A percentile compares a stretch with the other conserved stretches of the same genome.
These are phyloP conservation scores for Acanthococcus lagerstroemiae DNA, from an alignment of 2,888 invertebrate genomes.

Conservation along the genomic window DNA sequence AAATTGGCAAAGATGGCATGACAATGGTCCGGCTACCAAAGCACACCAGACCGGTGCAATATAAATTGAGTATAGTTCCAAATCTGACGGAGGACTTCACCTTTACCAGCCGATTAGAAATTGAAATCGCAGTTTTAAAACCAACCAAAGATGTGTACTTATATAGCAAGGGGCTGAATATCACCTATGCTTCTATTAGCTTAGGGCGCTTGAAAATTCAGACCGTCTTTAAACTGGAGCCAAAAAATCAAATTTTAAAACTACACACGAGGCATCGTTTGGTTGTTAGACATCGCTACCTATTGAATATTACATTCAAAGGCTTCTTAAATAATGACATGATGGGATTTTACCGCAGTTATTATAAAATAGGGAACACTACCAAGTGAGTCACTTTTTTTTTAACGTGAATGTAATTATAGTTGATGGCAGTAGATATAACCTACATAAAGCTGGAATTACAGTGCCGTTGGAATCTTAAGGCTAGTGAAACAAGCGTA, in stretches of 20 bases:
- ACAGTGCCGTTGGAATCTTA: too few relatives aligned
- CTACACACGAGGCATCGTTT: neutral
- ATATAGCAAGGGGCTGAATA: neutral
- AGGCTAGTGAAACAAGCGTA: too few relatives aligned
- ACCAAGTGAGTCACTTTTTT: constrained; percentile 29
- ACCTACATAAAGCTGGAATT: too few relatives aligned
- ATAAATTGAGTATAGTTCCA: constrained; percentile 12
- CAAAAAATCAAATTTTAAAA: neutral
- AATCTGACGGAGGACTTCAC: constrained; percentile 2
- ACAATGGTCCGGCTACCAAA: neutral
- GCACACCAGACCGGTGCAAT: neutral
- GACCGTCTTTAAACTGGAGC: neutral
- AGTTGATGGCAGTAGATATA: too few relatives aligned
- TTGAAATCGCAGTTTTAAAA: neutral
- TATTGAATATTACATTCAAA: constrained; percentile 14
- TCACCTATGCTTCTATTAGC: neutral
- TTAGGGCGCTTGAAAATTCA: neutral
- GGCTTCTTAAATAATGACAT: constrained; percentile 31
- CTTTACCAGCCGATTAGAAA: constrained; percentile 2
- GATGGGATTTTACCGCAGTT: constrained; percentile 34
- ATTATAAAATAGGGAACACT: constrained; percentile 9
- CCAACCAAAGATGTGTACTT: neutral
- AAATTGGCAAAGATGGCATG: neutral
- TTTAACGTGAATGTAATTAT: too few relatives aligned
- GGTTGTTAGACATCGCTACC: neutral